A percentile compares a stretch with the other conserved stretches of the same genome.
Conservation (phyloP, 2,888 invertebrate species). For the Orthosia incerta region DNA sequence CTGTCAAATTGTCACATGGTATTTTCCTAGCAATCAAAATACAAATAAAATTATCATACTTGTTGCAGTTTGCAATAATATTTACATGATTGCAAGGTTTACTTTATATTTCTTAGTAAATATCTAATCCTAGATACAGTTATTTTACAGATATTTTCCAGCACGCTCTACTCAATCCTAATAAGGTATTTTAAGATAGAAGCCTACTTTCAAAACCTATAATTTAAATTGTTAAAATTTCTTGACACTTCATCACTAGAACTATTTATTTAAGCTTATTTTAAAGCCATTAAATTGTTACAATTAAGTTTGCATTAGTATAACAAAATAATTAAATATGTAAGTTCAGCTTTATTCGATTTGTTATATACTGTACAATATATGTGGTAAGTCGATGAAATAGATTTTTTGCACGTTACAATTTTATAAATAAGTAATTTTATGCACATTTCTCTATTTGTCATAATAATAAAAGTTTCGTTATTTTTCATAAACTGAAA, state of each 20-base stretch:
- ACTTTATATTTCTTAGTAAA: constrained; percentile 57
- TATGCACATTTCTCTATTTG: not conserved
- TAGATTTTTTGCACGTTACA: not conserved
- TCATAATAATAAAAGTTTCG: too few species aligned
- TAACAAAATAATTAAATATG: not conserved
- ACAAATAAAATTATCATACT: constrained; percentile 76
- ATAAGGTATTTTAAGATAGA: constrained; percentile 52
- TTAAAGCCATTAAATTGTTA: not conserved
- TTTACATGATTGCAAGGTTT: constrained; percentile 68
- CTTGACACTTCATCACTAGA: constrained; percentile 33
- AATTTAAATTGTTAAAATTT: constrained; percentile 50
- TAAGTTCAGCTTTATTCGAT: not conserved
- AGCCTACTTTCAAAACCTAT: constrained; percentile 50
- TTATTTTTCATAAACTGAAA: too few species aligned
- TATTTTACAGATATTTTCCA: constrained; percentile 57
- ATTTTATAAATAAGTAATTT: not conserved
- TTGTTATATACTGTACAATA: not conserved
- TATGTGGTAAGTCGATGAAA: not conserved
- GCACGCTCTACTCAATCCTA: constrained; percentile 42
- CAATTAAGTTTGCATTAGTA: not conserved
- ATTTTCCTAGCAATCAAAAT: constrained; percentile 72
- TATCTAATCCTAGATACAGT: constrained; percentile 58
- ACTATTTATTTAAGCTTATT: constrained; percentile 19
- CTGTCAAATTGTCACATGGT: constrained; percentile 75
- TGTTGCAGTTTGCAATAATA: constrained; percentile 68